These are phyloP conservation scores for Verasper variegatus DNA, from an alignment of 2,113 vertebrate species.

Conservation along the genomic window DNA sequence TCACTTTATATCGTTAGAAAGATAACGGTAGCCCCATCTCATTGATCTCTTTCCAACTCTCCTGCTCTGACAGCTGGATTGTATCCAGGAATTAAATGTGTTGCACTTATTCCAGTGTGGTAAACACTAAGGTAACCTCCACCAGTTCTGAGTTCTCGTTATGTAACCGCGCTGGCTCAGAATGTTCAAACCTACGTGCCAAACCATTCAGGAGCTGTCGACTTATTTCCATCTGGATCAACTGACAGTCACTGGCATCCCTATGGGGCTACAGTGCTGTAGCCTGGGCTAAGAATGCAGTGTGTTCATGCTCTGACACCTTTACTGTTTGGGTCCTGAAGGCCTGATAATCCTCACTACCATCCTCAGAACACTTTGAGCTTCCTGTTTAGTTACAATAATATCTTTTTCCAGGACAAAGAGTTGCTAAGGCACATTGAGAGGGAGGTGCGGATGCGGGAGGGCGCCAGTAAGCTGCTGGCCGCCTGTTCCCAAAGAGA, in stretches of 20 bases:
- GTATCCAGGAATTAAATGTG: conserved; percentile 20
- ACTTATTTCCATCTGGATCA: not conserved
- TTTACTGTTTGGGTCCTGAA: not conserved
- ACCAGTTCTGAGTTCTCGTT: conserved; percentile 5
- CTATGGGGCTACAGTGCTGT: not conserved
- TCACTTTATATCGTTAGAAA: not conserved
- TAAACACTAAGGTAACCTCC: not conserved
- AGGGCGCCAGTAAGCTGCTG: conserved; percentile 87
- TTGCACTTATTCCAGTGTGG: not conserved
- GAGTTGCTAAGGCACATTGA: conserved; percentile 87
- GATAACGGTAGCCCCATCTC: not conserved
- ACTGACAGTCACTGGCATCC: not conserved
- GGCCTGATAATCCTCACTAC: not conserved
- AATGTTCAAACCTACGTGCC: not conserved
- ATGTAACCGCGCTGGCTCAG: conserved; percentile 3
- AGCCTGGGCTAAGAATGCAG: not conserved
- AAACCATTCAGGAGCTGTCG: not conserved
- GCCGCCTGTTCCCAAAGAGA: conserved; percentile 86
- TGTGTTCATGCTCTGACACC: not conserved
- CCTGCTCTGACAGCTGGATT: not conserved
- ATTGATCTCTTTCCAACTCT: not conserved
- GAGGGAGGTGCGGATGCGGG: conserved; percentile 88
- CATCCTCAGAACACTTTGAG: not conserved
- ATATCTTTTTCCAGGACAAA: conserved; percentile 76
- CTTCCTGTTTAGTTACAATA: not conserved